phyloP scores from a whole-genome alignment of 2,888 invertebrate species.

The Xanthorhoe designata region DNA sequence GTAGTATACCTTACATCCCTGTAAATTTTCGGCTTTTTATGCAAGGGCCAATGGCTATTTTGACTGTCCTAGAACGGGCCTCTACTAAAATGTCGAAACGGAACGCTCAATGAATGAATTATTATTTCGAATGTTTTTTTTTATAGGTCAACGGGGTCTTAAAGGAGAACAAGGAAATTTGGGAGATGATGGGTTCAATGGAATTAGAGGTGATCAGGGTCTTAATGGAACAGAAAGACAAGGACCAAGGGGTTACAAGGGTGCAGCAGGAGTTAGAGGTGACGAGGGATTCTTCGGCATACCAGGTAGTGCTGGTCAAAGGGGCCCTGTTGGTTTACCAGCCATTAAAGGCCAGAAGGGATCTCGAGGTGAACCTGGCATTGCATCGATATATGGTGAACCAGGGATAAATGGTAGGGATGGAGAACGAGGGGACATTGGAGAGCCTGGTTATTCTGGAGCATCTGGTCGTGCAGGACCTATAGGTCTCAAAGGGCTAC shows the following conservation, averaged over 20 bases:
- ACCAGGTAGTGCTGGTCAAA: conserved; percentile 76
- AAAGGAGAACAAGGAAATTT: conserved; percentile 70
- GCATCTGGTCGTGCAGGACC: conserved; percentile 79
- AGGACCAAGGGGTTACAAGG: conserved; percentile 86
- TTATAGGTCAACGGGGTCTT: conserved; percentile 52
- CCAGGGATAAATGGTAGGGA: conserved; percentile 69
- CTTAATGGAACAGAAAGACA: conserved; percentile 65
- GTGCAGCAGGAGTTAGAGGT: conserved; percentile 88
- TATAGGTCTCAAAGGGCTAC: conserved; percentile 71
- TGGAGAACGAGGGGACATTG: conserved; percentile 82
- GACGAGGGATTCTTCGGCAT: conserved; percentile 87
- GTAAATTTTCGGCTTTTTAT: too few species aligned
- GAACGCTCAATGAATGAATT: neutral
- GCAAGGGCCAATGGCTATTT: too few species aligned
- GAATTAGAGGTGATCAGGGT: conserved; percentile 69
- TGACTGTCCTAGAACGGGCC: too few species aligned
- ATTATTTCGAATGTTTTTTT: neutral
- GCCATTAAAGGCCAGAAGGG: conserved; percentile 86
- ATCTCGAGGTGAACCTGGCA: conserved; percentile 79
- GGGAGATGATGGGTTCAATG: conserved; percentile 69
- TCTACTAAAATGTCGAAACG: too few species aligned
- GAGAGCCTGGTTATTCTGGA: conserved; percentile 86
- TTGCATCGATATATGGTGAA: conserved; percentile 73
- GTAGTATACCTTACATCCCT: too few species aligned
- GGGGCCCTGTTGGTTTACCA: conserved; percentile 87